Evolutionary conservation across 1,140 invertebrate species (phyloP).

Genomic region (Drosophila trapezifrons): DNA sequence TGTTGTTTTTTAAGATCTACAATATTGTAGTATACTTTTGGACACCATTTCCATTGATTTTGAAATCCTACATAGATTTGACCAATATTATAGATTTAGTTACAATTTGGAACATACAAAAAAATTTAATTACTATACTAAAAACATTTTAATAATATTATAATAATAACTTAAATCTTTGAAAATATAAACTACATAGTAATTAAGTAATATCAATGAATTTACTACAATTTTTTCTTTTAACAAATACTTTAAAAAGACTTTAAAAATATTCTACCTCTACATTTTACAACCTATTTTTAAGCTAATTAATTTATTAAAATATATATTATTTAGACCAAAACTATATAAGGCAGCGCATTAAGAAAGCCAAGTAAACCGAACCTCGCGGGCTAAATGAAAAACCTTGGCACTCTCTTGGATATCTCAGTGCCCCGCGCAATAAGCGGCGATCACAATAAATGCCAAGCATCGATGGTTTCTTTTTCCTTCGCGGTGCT

Average conservation of each 20-base stretch:
- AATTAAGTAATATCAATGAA: no score
- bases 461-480: constrained; percentile 79
- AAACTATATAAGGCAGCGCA: not conserved
- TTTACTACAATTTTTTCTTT: no score
- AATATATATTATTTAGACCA: not conserved
- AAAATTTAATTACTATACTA: no score
- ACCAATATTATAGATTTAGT: not conserved
- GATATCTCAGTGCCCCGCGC: constrained; percentile 52
- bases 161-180: no score
- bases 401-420: constrained; percentile 69
- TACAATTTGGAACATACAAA: no score
- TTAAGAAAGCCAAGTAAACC: not conserved
- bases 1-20: not conserved
- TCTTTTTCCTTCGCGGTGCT: constrained; percentile 15
- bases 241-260: no score
- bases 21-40: not conserved
- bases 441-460: constrained; percentile 77
- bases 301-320: no score
- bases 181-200: no score
- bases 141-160: no score
- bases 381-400: constrained; percentile 49
- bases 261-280: no score
- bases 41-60: not conserved
- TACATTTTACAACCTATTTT: no score
- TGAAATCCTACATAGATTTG: not conserved